Evolutionary conservation across 2,113 vertebrate species (phyloP).

Genomic region (cat (Felis catus)): F.catus_Fca126_mat1.0 CM031423.1:69391001-69391500

Average conservation of each 20-base stretch:
- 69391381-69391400: neutral
- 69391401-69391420: neutral
- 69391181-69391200: neutral
- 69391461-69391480: neutral
- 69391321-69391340: neutral
- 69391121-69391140: neutral
- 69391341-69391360: neutral
- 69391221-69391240: slow-evolving; percentile 77
- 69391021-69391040: neutral
- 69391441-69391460: neutral
- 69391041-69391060: neutral
- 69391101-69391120: neutral
- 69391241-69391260: slow-evolving; percentile 94
- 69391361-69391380: neutral
- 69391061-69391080: neutral
- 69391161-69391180: neutral
- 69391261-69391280: slow-evolving; percentile 97
- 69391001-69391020: slow-evolving; percentile 57
- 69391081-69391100: neutral
- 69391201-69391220: neutral
- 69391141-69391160: neutral
- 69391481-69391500: neutral
- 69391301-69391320: slow-evolving; percentile 93
- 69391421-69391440: neutral
- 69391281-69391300: slow-evolving; percentile 94